Conservation (phyloP, 2,888 invertebrate species). For the Leptinotarsa tumamoca region DNA sequence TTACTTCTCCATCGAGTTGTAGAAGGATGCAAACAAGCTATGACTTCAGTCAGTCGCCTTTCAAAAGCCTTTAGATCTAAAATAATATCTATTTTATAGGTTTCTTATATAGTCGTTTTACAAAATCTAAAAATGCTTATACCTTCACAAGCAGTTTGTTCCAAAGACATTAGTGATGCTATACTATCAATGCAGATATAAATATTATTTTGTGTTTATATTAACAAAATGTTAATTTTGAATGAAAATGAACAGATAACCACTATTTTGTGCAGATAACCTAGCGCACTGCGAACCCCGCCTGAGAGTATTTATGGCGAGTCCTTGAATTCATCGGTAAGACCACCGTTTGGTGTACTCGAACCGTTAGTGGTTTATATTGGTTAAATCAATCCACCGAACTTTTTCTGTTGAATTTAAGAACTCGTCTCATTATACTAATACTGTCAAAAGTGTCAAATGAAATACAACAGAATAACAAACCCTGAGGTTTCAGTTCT, state of each 20-base stretch:
- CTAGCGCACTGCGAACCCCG: too few species aligned
- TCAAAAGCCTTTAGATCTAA: constrained; percentile 98
- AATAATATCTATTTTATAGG: constrained; percentile 64
- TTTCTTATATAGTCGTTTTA: constrained; percentile 24
- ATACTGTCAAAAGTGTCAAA: too few species aligned
- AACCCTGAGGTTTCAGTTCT: too few species aligned
- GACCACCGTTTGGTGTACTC: too few species aligned
- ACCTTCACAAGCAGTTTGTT: constrained; percentile 95
- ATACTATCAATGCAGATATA: too few species aligned
- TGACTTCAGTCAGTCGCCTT: constrained; percentile 95
- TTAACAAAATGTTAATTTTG: not conserved
- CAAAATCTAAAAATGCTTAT: constrained; percentile 48
- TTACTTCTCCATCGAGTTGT: constrained; percentile 96
- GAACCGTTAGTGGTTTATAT: not conserved
- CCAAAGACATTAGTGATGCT: constrained; percentile 75
- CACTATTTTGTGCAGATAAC: too few species aligned
- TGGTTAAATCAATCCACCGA: not conserved
- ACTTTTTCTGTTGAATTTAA: not conserved
- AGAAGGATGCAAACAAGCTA: constrained; percentile 93
- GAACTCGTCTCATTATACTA: too few species aligned
- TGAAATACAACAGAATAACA: too few species aligned
- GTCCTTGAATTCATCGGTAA: too few species aligned
- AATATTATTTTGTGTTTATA: not conserved
- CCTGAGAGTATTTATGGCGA: too few species aligned
- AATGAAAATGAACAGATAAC: too few species aligned